A percentile compares a stretch with the other conserved stretches of the same genome.
Conservation (phyloP, 2,113 vertebrate genomes). For the Cynoglossus semilaevis region DNA sequence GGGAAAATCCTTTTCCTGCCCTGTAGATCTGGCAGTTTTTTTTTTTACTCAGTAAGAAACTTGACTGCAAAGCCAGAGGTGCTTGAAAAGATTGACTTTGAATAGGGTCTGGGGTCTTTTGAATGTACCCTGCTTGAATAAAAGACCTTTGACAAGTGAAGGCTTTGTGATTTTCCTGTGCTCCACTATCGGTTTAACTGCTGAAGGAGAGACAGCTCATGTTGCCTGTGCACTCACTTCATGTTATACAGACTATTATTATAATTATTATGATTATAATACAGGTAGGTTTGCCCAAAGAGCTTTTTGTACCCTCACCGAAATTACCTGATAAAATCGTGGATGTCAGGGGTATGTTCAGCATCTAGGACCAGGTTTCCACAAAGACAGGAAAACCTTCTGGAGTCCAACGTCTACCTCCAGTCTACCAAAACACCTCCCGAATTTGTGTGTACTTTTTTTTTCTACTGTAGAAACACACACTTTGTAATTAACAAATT, state of each 20-base stretch:
- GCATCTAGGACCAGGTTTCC: no score
- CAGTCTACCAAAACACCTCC: background rate
- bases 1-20: constrained; percentile 33
- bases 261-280: constrained; percentile 15
- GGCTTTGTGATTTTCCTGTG: constrained; percentile 54
- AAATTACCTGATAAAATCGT: no score
- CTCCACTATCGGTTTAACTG: constrained; percentile 30
- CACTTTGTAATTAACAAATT: constrained; percentile 95
- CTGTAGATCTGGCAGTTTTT: constrained; percentile 51
- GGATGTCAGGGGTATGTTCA: no score
- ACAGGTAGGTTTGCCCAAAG: constrained; percentile 3
- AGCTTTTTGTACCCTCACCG: background rate
- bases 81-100: constrained; percentile 57
- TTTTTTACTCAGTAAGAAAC: constrained; percentile 54
- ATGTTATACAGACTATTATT: no score
- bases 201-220: constrained; percentile 2
- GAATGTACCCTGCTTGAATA: constrained; percentile 52
- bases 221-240: constrained; percentile 6
- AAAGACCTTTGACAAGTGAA: constrained; percentile 50
- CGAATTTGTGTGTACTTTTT: constrained; percentile 70
- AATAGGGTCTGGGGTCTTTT: constrained; percentile 47
- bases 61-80: constrained; percentile 55
- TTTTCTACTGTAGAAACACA: constrained; percentile 87
- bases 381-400: no score
- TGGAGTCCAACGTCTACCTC: no score